Base-by-base conservation (phyloP, 2,113 vertebrate species). In the Haemorhous mexicanus region DNA sequence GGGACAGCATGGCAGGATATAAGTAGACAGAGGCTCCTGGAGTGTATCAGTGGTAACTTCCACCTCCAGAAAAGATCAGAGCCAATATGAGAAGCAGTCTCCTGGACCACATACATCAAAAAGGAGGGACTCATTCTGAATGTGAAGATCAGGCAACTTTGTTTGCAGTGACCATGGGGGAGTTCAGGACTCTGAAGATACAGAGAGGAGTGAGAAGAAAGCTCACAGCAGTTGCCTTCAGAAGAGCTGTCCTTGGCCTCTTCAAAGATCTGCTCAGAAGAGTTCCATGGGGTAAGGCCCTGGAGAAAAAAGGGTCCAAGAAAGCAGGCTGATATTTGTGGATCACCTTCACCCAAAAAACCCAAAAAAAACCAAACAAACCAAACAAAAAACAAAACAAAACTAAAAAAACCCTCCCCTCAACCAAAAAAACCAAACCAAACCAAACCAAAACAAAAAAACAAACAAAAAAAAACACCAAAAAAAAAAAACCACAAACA, bases 51-150 rank as follows among this genome's bases (percentile, higher is more conserved):
- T 33, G 37, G 7, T 26, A 76, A 39, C 8, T 61, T 67, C 46
- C 18, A 66, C 17, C n/a, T 87, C 56, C 39, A 63, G 53, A 37
- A 43, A 13, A 17, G 8, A 75, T 28, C 15, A 63, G 43, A 53
- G 8, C 13, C 43, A 72, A 7, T 4, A 8, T 41, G 30, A 84
- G 21, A 73, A 10, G 11, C 30, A 32, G 10, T 53, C 19, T n/a
- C 2, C 21, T 85, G 56, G 32, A 53, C 13, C 0, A 6, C 22
- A 7, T 32, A 22, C 7, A 28, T 6, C 1, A 1, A 62, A 58
- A 90, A 62, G 7, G 19, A 79, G 5, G 3, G 8, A 1, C 19
- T 70, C 7, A 19, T 2, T 66, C 1, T 0, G 33, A 47, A 37
- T 63, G 22, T 82, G 43, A 75, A 70, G 13, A 41, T 82, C 8